These are phyloP conservation scores for Morus bassanus DNA, from an alignment of 2,797 vertebrate genomes.

Conservation along the genomic window DNA sequence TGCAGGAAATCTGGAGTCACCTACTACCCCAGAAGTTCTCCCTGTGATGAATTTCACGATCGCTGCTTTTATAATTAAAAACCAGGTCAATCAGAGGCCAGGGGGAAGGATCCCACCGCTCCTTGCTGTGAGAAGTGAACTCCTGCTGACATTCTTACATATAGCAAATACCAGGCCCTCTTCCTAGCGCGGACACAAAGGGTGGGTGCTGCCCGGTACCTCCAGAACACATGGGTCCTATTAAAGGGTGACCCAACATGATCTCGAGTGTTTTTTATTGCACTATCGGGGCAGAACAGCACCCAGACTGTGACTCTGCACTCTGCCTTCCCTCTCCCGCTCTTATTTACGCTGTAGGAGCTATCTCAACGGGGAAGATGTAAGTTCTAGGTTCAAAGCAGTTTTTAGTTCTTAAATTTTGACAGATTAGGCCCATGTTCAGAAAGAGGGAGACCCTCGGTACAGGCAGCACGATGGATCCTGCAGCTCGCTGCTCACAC, in stretches of 20 bases:
- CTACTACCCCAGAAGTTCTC: background rate
- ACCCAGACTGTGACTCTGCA: accelerated
- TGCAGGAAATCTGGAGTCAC: background rate
- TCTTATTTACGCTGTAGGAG: background rate
- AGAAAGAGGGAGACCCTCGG: background rate
- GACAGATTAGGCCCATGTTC: background rate
- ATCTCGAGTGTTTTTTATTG: background rate
- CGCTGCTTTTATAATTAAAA: background rate
- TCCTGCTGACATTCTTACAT: accelerated
- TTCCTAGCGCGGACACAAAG: accelerated
- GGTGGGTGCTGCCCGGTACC: background rate
- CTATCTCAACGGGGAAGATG: accelerated
- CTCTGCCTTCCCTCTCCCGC: background rate
- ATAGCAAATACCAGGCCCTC: background rate
- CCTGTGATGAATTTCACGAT: background rate
- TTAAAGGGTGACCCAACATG: accelerated
- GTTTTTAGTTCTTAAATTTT: background rate
- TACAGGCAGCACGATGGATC: background rate
- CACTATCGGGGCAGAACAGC: background rate
- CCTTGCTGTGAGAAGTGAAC: background rate
- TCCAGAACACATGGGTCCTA: background rate
- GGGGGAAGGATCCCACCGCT: background rate
- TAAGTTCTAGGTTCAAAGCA: background rate
- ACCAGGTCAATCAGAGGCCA: background rate
- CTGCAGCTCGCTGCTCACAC: background rate